Evolutionary conservation across 2,888 invertebrate genomes (phyloP).

Genomic region (Philopedon plagiatum): DNA sequence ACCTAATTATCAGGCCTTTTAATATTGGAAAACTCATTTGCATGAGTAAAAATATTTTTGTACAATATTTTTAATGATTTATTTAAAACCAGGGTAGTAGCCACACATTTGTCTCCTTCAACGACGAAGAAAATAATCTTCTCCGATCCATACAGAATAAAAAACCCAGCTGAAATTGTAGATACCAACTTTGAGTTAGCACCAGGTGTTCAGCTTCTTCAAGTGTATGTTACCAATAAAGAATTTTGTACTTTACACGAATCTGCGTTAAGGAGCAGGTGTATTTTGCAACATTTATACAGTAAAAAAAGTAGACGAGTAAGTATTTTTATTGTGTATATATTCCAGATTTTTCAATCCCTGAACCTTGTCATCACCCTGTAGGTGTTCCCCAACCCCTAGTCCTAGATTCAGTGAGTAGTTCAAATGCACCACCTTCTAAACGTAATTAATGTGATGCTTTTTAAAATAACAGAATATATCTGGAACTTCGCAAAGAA

Average conservation of each 20-base stretch:
- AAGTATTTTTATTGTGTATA: too few species aligned
- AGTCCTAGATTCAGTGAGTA: too few species aligned
- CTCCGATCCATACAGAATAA: conserved; percentile 87
- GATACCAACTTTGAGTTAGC: conserved; percentile 81
- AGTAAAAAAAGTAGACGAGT: conserved; percentile 60
- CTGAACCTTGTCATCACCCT: too few species aligned
- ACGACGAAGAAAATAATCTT: conserved; percentile 85
- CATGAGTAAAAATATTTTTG: neutral
- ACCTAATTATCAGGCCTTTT: too few species aligned
- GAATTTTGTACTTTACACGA: conserved; percentile 73
- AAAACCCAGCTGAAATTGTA: conserved; percentile 83
- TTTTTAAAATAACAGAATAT: too few species aligned
- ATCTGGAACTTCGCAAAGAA: too few species aligned
- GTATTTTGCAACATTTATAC: conserved; percentile 61
- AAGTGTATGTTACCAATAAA: conserved; percentile 80
- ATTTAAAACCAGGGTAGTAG: conserved; percentile 77
- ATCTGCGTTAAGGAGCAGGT: conserved; percentile 68
- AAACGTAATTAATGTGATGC: too few species aligned
- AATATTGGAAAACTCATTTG: too few species aligned
- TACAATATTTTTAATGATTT: neutral
- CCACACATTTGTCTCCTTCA: conserved; percentile 82
- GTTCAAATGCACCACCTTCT: too few species aligned
- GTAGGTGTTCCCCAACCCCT: too few species aligned
- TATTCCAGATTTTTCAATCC: too few species aligned
- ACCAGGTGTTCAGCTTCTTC: conserved; percentile 84